Evolutionary conservation across 2,113 vertebrate species (phyloP).

Genomic region (Raja brachyura): DNA sequence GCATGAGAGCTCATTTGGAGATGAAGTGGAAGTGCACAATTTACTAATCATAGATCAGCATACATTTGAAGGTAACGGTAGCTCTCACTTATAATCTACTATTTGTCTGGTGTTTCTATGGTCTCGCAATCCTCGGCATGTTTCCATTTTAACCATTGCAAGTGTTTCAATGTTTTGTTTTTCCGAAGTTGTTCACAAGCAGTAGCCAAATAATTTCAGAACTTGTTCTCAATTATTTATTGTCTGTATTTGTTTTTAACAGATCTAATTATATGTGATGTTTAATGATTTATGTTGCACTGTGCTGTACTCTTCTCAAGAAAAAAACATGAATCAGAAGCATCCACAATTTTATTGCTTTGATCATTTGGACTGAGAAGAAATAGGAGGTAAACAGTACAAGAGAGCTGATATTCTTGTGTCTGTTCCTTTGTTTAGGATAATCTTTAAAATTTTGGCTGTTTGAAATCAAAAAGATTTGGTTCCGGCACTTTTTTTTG

Average conservation of each 20-base stretch:
- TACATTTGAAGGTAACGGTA: conserved; percentile 83
- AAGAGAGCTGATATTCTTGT: neutral
- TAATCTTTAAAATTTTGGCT: neutral
- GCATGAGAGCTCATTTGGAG: conserved; percentile 90
- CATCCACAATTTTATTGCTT: neutral
- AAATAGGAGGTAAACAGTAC: neutral
- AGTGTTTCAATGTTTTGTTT: neutral
- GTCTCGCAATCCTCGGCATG: neutral
- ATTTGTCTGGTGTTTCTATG: neutral
- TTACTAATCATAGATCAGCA: conserved; percentile 96
- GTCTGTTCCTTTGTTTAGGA: neutral
- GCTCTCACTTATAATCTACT: neutral
- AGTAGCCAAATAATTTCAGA: neutral
- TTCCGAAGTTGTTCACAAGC: neutral
- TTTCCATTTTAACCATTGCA: neutral
- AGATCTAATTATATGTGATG: neutral
- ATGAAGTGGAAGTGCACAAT: conserved; percentile 96
- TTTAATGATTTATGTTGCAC: neutral
- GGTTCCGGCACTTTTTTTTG: too few relatives aligned
- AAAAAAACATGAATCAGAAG: neutral
- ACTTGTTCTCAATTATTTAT: neutral
- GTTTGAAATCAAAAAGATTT: neutral
- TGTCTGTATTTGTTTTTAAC: neutral
- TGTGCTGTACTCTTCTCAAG: neutral
- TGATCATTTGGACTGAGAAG: neutral